Conservation (phyloP, 2,888 invertebrate genomes). For the Parnassius apollo region DNA sequence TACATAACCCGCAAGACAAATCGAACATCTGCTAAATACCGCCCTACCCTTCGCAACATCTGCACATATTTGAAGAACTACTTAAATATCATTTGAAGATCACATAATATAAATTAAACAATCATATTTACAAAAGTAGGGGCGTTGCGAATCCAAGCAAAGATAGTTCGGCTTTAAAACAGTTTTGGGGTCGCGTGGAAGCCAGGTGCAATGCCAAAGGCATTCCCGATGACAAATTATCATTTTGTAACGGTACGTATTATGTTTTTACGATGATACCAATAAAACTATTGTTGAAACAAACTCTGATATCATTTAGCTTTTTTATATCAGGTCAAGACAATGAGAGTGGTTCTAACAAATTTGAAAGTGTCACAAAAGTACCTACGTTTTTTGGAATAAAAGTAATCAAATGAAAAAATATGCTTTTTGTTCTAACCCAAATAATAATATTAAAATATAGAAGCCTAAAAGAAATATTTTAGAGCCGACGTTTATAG, state of each 20-base stretch:
- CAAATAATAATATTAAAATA: too few species aligned
- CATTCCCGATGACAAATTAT: constrained; percentile 74
- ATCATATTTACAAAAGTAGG: constrained; percentile 69
- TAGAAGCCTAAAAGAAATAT: too few species aligned
- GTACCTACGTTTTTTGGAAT: background rate
- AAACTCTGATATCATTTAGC: constrained; percentile 28
- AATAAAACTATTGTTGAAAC: constrained; percentile 49
- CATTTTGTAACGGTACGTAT: constrained; percentile 58
- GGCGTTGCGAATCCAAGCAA: constrained; percentile 66
- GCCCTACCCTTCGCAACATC: constrained; percentile 60
- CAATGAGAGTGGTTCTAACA: too few species aligned
- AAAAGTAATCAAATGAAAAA: background rate
- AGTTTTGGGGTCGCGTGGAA: constrained; percentile 63
- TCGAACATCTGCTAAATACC: constrained; percentile 57
- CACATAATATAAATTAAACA: constrained; percentile 80
- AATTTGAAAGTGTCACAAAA: too few species aligned
- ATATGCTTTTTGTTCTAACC: background rate
- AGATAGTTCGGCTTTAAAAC: constrained; percentile 32
- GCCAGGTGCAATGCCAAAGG: constrained; percentile 65
- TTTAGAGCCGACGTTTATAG: too few species aligned
- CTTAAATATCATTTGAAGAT: constrained; percentile 75
- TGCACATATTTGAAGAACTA: constrained; percentile 75
- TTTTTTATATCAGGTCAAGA: constrained; percentile 3
- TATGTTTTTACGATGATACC: constrained; percentile 40
- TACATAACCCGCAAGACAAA: constrained; percentile 49